phyloP scores from a whole-genome alignment of 92 coral and sea anemone species.

The Epizoanthus stellaris region DNA sequence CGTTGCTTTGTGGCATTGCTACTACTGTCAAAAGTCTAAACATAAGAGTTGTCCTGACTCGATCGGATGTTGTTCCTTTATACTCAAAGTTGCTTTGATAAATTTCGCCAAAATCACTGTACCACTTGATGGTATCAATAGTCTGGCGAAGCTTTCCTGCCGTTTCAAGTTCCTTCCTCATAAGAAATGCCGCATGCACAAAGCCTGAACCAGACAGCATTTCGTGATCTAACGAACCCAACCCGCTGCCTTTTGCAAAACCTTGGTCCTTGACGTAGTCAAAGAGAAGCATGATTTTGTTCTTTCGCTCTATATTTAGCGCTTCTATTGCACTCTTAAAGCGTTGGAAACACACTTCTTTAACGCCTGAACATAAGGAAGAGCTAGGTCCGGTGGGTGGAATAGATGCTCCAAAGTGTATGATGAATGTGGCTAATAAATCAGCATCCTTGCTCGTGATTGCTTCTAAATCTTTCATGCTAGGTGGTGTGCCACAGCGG shows the following conservation, averaged over 20 bases:
- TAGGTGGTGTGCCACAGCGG: not conserved
- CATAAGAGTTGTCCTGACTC: conserved; percentile 69
- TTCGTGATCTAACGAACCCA: conserved; percentile 43
- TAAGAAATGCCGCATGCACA: conserved; percentile 36
- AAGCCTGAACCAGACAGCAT: conserved; percentile 38
- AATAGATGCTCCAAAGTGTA: not conserved
- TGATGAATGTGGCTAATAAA: too few species aligned
- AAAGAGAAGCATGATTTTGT: conserved; percentile 3
- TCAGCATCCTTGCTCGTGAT: not conserved
- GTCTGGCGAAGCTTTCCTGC: not conserved
- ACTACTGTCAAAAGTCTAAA: conserved; percentile 71
- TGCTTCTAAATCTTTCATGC: not conserved
- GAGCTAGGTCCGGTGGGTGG: not conserved
- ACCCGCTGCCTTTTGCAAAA: conserved; percentile 40
- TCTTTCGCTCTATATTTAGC: too few species aligned
- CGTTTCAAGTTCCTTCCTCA: conserved; percentile 11
- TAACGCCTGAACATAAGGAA: not conserved
- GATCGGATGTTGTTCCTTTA: conserved; percentile 81
- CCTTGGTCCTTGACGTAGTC: conserved; percentile 49
- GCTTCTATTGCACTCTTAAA: not conserved
- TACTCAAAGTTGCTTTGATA: not conserved
- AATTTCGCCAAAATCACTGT: conserved; percentile 26
- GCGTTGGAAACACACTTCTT: not conserved
- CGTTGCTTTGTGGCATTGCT: conserved; percentile 55
- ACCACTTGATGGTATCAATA: conserved; percentile 30